Percentiles rank a stretch among this genome's conserved stretches.
Conservation (phyloP, 2,888 invertebrate species). For the Agrotis exclamationis region DNA sequence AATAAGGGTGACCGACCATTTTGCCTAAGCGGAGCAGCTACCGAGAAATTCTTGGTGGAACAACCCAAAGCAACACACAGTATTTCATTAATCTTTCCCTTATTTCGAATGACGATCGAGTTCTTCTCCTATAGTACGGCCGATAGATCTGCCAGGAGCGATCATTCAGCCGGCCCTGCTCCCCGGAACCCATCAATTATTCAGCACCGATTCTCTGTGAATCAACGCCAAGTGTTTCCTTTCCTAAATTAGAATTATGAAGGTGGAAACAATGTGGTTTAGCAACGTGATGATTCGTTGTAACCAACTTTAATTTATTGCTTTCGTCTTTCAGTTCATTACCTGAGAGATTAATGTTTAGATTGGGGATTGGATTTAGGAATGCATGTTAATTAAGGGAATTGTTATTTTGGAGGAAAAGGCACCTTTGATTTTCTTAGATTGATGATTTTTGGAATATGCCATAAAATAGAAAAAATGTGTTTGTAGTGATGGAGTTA, state of each 20-base stretch:
- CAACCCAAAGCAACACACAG: too few relatives aligned
- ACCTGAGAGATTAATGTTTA: slow-evolving; percentile 68
- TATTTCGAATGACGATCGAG: slow-evolving; percentile 36
- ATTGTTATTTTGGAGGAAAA: slow-evolving; percentile 18
- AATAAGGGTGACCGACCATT: background rate
- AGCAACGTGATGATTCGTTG: slow-evolving; percentile 74
- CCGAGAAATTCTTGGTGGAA: too few relatives aligned
- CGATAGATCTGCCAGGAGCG: slow-evolving; percentile 50
- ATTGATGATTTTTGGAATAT: background rate
- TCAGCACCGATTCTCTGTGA: slow-evolving; percentile 80
- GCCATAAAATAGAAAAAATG: background rate
- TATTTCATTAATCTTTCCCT: slow-evolving; percentile 21
- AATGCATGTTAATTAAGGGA: slow-evolving; percentile 37
- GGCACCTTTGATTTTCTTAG: too few relatives aligned
- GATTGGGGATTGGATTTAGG: slow-evolving; percentile 55
- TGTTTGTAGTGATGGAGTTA: background rate
- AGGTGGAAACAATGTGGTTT: slow-evolving; percentile 78
- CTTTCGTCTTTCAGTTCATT: slow-evolving; percentile 40
- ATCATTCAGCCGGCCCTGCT: slow-evolving; percentile 47
- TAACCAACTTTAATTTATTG: slow-evolving; percentile 67
- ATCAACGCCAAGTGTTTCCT: slow-evolving; percentile 72
- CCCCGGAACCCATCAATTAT: slow-evolving; percentile 79
- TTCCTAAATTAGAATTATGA: slow-evolving; percentile 76
- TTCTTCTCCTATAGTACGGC: slow-evolving; percentile 45
- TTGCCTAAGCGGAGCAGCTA: too few relatives aligned